Conservation (phyloP, 1,140 invertebrate species). For the Maniola jurtina region DNA sequence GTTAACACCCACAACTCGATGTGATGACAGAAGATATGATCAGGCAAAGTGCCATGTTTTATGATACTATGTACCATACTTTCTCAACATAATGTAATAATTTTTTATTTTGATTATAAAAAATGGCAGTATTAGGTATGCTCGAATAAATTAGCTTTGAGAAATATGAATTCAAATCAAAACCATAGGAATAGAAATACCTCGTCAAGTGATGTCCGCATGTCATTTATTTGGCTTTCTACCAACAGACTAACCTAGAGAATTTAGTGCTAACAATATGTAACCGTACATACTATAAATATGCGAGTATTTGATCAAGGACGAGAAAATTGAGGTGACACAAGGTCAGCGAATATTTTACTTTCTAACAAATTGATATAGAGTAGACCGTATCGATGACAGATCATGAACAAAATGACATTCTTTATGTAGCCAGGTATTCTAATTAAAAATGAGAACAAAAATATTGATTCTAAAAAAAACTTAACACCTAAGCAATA, state of each 20-base stretch:
- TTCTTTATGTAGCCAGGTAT: no score
- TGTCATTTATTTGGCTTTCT: conserved; percentile 34
- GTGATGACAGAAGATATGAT: background rate
- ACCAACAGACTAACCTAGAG: conserved; percentile 26
- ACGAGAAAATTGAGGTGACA: no score
- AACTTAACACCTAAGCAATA: no score
- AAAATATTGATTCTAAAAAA: no score
- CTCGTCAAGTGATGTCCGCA: conserved; percentile 10
- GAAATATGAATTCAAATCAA: conserved; percentile 4
- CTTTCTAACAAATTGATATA: no score
- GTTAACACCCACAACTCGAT: background rate
- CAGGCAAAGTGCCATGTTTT: background rate
- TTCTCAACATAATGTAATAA: no score
- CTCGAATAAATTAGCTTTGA: conserved; percentile 3
- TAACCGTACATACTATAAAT: background rate
- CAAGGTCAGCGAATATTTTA: no score
- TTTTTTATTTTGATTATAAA: background rate
- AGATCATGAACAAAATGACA: no score
- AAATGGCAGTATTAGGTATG: background rate
- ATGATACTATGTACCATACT: background rate
- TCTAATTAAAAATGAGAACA: no score
- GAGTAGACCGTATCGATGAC: no score
- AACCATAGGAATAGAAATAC: conserved; percentile 32
- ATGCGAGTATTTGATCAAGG: background rate
- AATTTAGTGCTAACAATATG: conserved; percentile 24